Conservation (phyloP, 2,797 vertebrate genomes). For the Acipenser oxyrinchus region DNA sequence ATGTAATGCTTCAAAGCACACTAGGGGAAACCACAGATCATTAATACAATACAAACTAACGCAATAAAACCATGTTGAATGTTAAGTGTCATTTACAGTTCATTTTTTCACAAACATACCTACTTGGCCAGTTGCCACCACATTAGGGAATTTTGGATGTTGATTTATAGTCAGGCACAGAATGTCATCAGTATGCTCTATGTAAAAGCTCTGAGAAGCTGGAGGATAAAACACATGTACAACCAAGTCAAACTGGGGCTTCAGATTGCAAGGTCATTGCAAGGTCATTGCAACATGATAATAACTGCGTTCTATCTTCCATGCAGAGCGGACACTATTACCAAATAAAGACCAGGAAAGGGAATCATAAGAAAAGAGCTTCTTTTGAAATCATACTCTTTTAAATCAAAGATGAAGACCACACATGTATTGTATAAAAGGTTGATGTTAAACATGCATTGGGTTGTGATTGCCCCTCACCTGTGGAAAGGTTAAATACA, state of each 20-base stretch:
- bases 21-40: conserved; percentile 3
- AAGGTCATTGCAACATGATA: not conserved
- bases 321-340: too few relatives aligned
- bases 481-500: conserved; percentile 89
- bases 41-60: not conserved
- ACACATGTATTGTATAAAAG: not conserved
- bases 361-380: not conserved
- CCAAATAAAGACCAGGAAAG: not conserved
- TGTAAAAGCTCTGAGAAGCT: conserved; percentile 97
- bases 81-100: conserved; percentile 29
- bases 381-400: not conserved
- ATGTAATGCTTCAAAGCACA: conserved; percentile 16
- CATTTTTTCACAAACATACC: conserved; percentile 83
- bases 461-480: conserved; percentile 46
- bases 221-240: conserved; percentile 1
- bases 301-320: too few relatives aligned
- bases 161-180: conserved; percentile 98
- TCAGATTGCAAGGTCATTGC: not conserved
- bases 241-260: too few relatives aligned
- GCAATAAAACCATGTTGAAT: not conserved
- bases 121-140: conserved; percentile 99
- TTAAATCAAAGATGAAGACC: not conserved
- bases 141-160: conserved; percentile 95
- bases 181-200: conserved; percentile 97
- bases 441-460: not conserved